Evolutionary conservation across 2,797 vertebrate genomes (phyloP).

Genomic region (Uromys caudimaculatus): DNA sequence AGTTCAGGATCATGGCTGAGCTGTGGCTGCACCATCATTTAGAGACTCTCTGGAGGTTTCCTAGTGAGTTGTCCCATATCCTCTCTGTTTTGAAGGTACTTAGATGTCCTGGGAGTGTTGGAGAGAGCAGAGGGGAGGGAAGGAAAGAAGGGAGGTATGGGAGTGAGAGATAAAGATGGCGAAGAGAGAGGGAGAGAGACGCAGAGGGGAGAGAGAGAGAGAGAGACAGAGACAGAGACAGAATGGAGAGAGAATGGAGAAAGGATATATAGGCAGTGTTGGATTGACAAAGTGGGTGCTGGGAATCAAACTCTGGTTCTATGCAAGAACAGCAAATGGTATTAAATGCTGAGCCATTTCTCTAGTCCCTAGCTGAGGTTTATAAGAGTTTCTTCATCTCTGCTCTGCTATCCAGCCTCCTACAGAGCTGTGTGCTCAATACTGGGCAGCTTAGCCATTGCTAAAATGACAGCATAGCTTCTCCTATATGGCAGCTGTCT

Average conservation of each 20-base stretch:
- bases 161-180: background rate
- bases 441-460: background rate
- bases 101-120: rapidly evolving
- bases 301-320: background rate
- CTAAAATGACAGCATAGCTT: background rate
- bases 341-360: background rate
- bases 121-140: background rate
- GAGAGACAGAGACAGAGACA: background rate
- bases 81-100: background rate
- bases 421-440: background rate
- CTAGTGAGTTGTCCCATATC: background rate
- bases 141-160: too few relatives aligned
- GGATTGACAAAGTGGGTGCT: background rate
- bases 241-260: too few relatives aligned
- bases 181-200: background rate
- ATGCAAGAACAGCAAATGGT: background rate
- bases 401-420: background rate
- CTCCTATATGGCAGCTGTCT: background rate
- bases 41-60: conserved; percentile 30
- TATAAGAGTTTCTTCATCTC: background rate
- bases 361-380: background rate
- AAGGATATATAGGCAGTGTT: background rate
- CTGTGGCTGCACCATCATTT: background rate
- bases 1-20: background rate
- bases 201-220: background rate